phyloP scores from a whole-genome alignment of 2,113 vertebrate species.

The Ciconia maguari region DNA sequence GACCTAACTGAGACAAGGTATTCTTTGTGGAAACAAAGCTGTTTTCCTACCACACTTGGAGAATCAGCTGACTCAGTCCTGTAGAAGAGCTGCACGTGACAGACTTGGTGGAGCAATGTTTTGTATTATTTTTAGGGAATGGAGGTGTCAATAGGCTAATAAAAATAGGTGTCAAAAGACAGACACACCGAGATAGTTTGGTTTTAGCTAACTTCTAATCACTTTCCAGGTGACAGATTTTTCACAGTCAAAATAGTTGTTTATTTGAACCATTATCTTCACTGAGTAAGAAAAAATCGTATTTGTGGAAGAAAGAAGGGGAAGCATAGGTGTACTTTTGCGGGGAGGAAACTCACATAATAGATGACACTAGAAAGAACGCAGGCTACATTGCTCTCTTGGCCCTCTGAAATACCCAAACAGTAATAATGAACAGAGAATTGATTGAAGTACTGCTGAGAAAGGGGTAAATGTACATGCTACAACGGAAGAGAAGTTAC shows the following conservation, averaged over 20 bases:
- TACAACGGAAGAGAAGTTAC: background rate
- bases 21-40: background rate
- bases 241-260: background rate
- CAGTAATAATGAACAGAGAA: no score
- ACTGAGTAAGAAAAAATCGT: background rate
- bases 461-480: background rate
- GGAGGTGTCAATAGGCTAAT: background rate
- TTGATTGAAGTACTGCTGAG: background rate
- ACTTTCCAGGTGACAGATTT: background rate
- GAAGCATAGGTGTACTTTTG: no score
- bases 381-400: fast-evolving
- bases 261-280: background rate
- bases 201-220: background rate
- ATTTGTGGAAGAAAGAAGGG: background rate
- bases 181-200: background rate
- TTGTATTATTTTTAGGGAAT: background rate
- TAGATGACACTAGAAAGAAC: background rate
- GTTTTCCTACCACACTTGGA: background rate
- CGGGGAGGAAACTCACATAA: background rate
- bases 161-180: background rate
- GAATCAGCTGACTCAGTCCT: no score
- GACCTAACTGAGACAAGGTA: background rate
- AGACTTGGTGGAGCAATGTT: background rate
- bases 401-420: background rate
- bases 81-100: background rate